A percentile compares a stretch with the other conserved stretches of the same genome.
Conservation (phyloP, 2,888 invertebrate genomes). For the Oithona nana region DNA sequence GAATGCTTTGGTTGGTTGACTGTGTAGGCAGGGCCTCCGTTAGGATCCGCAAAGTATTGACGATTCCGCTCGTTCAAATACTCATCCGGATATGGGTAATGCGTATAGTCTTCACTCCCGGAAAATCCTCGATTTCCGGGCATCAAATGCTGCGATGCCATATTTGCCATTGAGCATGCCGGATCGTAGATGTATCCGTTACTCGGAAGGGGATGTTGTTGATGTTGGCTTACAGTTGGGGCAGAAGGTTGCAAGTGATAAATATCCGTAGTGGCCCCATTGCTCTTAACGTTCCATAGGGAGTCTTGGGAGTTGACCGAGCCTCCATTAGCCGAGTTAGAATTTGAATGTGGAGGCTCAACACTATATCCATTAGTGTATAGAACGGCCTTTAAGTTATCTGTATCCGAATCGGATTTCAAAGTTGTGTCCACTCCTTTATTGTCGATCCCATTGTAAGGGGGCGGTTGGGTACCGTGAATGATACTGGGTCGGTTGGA, state of each 20-base stretch:
- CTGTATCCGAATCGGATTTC: constrained; percentile 64
- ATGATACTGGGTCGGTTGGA: neutral
- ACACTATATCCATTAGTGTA: constrained; percentile 54
- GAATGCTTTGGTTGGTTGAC: neutral
- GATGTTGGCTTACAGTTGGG: constrained; percentile 19
- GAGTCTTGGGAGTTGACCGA: constrained; percentile 87
- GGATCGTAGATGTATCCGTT: constrained; percentile 14
- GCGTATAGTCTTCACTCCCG: constrained; percentile 22
- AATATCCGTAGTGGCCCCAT: constrained; percentile 25
- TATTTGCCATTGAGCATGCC: constrained; percentile 4
- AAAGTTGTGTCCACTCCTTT: constrained; percentile 76
- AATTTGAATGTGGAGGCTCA: constrained; percentile 41
- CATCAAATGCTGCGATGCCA: constrained; percentile 16
- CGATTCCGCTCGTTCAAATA: constrained; percentile 12
- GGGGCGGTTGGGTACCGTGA: neutral
- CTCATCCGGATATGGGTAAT: constrained; percentile 19
- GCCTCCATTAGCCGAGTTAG: constrained; percentile 79
- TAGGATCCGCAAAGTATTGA: neutral
- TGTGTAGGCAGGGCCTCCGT: neutral
- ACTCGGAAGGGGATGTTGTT: constrained; percentile 20
- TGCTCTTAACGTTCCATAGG: constrained; percentile 71
- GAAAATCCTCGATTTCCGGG: neutral
- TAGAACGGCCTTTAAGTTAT: constrained; percentile 45
- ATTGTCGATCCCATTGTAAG: constrained; percentile 53
- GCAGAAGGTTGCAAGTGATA: constrained; percentile 20